phyloP scores from a whole-genome alignment of 2,797 vertebrate species.

The Bryconaethiops microstoma region DNA sequence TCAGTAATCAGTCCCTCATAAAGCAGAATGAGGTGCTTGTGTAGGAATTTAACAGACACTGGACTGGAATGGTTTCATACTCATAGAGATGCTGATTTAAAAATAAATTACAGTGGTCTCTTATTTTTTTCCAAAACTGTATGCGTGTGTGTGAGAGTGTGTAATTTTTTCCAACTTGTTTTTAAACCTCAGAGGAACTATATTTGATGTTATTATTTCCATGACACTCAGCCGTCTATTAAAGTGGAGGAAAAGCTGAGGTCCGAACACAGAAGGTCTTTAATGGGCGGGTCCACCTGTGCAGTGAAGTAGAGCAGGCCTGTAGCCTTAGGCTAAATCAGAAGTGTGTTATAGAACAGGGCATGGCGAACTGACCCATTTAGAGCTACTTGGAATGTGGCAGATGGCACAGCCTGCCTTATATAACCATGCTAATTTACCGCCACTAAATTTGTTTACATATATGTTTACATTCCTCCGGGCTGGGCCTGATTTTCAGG shows the following conservation, averaged over 20 bases:
- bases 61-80: too few relatives aligned
- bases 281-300: slow-evolving; percentile 33
- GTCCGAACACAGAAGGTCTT: slow-evolving; percentile 21
- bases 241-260: too few relatives aligned
- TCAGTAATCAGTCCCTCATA: too few relatives aligned
- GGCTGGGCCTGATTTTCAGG: neutral
- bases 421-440: slow-evolving; percentile 47
- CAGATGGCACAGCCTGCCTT: slow-evolving; percentile 45
- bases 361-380: slow-evolving; percentile 48
- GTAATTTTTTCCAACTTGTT: too few relatives aligned
- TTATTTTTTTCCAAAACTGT: too few relatives aligned
- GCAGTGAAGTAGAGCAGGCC: slow-evolving; percentile 25
- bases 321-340: slow-evolving; percentile 25
- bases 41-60: too few relatives aligned
- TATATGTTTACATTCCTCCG: slow-evolving; percentile 28
- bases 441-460: slow-evolving; percentile 34
- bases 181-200: too few relatives aligned
- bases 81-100: too few relatives aligned
- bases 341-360: slow-evolving; percentile 33
- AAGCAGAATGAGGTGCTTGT: too few relatives aligned
- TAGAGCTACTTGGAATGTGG: slow-evolving; percentile 34
- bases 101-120: too few relatives aligned
- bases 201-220: too few relatives aligned
- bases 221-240: neutral
- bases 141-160: too few relatives aligned